Conservation (phyloP, 2,888 invertebrate species). For the Caenorhabditis uteleia region DNA sequence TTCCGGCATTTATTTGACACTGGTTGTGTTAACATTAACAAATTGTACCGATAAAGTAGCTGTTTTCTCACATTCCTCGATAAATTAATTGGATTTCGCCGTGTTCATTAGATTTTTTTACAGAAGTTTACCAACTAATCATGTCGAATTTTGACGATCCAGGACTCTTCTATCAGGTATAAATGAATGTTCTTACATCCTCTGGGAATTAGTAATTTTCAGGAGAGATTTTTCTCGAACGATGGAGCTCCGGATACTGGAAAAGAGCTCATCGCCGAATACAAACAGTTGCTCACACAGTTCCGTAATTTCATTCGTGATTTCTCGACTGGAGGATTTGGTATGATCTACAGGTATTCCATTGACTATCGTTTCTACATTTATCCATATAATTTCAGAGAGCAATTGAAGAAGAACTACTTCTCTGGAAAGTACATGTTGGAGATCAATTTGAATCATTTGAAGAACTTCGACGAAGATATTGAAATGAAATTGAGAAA, state of each 20-base stretch:
- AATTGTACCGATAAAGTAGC: background rate
- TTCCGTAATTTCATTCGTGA: slow-evolving; percentile 94
- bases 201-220: background rate
- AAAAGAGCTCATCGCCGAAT: slow-evolving; percentile 63
- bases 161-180: slow-evolving; percentile 63
- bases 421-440: slow-evolving; percentile 86
- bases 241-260: slow-evolving; percentile 66
- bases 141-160: slow-evolving; percentile 66
- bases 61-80: background rate
- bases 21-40: too few relatives aligned
- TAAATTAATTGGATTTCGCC: too few relatives aligned
- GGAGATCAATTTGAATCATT: slow-evolving; percentile 90
- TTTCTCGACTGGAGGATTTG: slow-evolving; percentile 92
- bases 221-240: slow-evolving; percentile 62
- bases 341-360: slow-evolving; percentile 87
- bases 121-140: slow-evolving; percentile 14
- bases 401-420: slow-evolving; percentile 89
- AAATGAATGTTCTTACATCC: background rate
- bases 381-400: slow-evolving; percentile 75
- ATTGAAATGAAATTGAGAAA: slow-evolving; percentile 86
- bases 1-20: background rate
- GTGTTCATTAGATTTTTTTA: too few relatives aligned
- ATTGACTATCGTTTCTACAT: background rate
- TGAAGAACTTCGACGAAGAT: slow-evolving; percentile 88
- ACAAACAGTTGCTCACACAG: slow-evolving; percentile 79